Percentiles rank a stretch among this genome's conserved stretches.
Evolutionary conservation across 1,140 invertebrate genomes (phyloP).

Genomic region (Caenorhabditis inopinata): DNA sequence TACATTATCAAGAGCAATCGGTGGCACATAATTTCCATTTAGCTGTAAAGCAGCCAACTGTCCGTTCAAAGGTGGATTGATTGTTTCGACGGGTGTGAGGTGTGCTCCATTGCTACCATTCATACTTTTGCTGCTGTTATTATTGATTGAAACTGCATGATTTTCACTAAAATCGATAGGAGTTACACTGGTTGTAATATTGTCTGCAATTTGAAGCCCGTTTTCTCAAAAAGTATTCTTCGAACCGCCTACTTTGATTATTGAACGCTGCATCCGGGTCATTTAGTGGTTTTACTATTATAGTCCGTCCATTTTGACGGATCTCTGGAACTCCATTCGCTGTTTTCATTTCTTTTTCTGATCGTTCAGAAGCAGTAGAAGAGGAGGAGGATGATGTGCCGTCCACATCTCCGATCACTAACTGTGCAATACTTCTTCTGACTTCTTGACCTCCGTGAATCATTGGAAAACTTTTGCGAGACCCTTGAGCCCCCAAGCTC

Average conservation of each 20-base stretch:
- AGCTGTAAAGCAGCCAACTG: background rate
- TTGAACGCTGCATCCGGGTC: background rate
- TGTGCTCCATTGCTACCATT: constrained; percentile 15
- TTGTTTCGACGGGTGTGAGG: background rate
- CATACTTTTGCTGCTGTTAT: background rate
- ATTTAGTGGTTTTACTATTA: background rate
- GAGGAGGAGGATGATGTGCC: constrained; percentile 4
- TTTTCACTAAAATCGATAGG: background rate
- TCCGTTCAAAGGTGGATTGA: background rate
- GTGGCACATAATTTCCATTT: background rate
- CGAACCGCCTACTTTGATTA: background rate
- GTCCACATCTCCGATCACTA: constrained; percentile 35
- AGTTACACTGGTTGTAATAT: background rate
- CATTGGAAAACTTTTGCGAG: constrained; percentile 24
- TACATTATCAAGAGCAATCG: constrained; percentile 28
- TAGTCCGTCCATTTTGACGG: background rate
- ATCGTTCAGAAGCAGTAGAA: background rate
- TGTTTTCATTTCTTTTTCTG: background rate
- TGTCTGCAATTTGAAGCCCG: background rate
- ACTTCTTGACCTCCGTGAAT: constrained; percentile 36
- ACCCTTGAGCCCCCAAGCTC: background rate
- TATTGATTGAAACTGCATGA: background rate
- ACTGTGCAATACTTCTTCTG: constrained; percentile 29
- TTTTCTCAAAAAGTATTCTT: background rate
- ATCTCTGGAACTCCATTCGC: background rate